phyloP scores from a whole-genome alignment of 2,888 invertebrate species.

The Tachina grossa region DNA sequence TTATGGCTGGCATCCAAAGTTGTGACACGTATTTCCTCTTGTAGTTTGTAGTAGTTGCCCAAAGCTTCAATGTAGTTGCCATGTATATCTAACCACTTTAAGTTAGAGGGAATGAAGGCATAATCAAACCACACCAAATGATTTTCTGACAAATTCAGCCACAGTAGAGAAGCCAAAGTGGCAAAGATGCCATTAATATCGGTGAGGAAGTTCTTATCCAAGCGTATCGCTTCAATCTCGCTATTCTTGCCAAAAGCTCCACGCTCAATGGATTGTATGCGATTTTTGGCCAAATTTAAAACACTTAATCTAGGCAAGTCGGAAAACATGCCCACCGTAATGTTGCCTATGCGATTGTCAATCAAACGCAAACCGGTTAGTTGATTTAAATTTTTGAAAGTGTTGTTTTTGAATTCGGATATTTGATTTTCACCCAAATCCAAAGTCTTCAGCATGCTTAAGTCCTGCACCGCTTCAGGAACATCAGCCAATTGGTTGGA shows the following conservation, averaged over 20 bases:
- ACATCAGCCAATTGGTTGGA: slow-evolving; percentile 92
- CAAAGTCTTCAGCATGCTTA: slow-evolving; percentile 92
- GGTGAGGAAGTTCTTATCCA: slow-evolving; percentile 93
- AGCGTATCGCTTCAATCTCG: slow-evolving; percentile 92
- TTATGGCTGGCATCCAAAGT: slow-evolving; percentile 95
- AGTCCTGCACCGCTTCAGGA: slow-evolving; percentile 91
- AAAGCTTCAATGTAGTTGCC: slow-evolving; percentile 94
- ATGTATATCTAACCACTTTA: slow-evolving; percentile 95
- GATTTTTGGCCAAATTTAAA: slow-evolving; percentile 94
- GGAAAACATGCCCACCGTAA: slow-evolving; percentile 93
- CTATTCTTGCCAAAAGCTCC: slow-evolving; percentile 92
- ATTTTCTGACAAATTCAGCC: slow-evolving; percentile 95
- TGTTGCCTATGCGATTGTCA: slow-evolving; percentile 94
- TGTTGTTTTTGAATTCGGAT: slow-evolving; percentile 90
- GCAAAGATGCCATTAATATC: slow-evolving; percentile 96
- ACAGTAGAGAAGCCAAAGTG: slow-evolving; percentile 91
- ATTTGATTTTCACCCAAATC: slow-evolving; percentile 97
- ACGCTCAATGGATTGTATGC: slow-evolving; percentile 92
- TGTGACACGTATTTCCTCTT: slow-evolving; percentile 91
- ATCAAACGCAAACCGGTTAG: slow-evolving; percentile 93
- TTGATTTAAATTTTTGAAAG: slow-evolving; percentile 92
- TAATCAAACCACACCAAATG: slow-evolving; percentile 97
- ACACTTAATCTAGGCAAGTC: slow-evolving; percentile 92
- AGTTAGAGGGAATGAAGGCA: slow-evolving; percentile 93
- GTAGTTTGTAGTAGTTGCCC: slow-evolving; percentile 93